A percentile compares a stretch with the other conserved stretches of the same genome.
These are phyloP conservation scores for Drosophila pectinifera DNA, from an alignment of 1,140 invertebrate genomes.

Conservation along the genomic window DNA sequence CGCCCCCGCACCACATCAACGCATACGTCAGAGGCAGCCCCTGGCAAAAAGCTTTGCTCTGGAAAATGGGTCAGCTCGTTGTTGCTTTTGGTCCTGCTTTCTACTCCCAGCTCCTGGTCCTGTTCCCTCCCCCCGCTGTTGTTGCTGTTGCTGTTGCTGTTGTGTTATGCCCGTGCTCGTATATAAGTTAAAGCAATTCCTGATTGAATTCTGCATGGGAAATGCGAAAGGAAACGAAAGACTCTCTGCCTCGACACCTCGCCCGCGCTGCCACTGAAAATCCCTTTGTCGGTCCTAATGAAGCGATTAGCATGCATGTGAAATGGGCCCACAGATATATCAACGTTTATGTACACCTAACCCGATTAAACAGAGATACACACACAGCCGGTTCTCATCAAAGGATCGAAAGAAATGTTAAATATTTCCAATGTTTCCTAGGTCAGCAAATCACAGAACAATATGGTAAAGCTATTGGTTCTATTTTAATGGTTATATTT, in stretches of 20 bases:
- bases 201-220: constrained; percentile 79
- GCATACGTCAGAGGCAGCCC: constrained; percentile 75
- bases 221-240: constrained; percentile 50
- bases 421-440: neutral
- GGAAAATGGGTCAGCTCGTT: constrained; percentile 72
- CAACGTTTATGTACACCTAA: constrained; percentile 41
- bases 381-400: constrained; percentile 14
- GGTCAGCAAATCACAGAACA: neutral
- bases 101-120: constrained; percentile 6
- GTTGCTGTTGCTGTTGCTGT: constrained; percentile 37
- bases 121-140: constrained; percentile 26
- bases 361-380: constrained; percentile 55
- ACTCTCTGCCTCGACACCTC: constrained; percentile 8
- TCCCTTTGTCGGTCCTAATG: constrained; percentile 57
- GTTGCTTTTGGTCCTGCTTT: constrained; percentile 34
- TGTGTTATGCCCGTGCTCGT: constrained; percentile 40
- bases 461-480: too few species aligned
- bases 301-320: constrained; percentile 77
- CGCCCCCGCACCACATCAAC: constrained; percentile 23
- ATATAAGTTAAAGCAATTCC: constrained; percentile 52
- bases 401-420: constrained; percentile 3
- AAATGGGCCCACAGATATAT: constrained; percentile 37
- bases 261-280: constrained; percentile 20
- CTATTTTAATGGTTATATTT: too few species aligned
- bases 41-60: constrained; percentile 77